Percentiles rank a stretch among this genome's conserved stretches.
Evolutionary conservation across 2,113 vertebrate species (phyloP).

Genomic region (Protobothrops mucrosquamatus): DNA sequence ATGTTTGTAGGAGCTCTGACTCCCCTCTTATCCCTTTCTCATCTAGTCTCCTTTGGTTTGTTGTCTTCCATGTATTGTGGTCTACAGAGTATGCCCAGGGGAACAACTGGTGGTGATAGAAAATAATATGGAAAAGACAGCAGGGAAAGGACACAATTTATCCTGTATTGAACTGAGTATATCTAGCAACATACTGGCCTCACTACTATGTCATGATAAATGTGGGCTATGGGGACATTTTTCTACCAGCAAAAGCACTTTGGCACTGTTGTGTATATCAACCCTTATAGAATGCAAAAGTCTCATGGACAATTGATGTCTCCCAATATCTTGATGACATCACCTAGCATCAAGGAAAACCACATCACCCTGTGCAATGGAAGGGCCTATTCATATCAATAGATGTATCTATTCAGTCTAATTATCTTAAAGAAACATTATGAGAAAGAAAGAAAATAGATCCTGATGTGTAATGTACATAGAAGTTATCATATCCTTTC

Average conservation of each 20-base stretch:
- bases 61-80: background rate
- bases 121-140: background rate
- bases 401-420: background rate
- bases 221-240: background rate
- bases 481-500: background rate
- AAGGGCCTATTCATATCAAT: background rate
- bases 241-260: background rate
- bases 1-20: background rate
- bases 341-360: background rate
- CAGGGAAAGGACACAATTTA: background rate
- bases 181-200: background rate
- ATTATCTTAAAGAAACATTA: background rate
- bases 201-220: background rate
- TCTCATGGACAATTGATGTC: background rate
- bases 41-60: background rate
- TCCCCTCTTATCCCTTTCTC: background rate
- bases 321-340: background rate
- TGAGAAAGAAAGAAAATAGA: background rate
- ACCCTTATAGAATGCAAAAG: background rate
- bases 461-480: background rate
- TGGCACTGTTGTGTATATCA: background rate
- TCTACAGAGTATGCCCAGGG: background rate
- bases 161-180: background rate
- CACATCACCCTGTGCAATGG: background rate
- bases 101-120: background rate